These are phyloP conservation scores for Amazona guildingii DNA, from an alignment of 2,113 vertebrate species.

Conservation along the genomic window DNA sequence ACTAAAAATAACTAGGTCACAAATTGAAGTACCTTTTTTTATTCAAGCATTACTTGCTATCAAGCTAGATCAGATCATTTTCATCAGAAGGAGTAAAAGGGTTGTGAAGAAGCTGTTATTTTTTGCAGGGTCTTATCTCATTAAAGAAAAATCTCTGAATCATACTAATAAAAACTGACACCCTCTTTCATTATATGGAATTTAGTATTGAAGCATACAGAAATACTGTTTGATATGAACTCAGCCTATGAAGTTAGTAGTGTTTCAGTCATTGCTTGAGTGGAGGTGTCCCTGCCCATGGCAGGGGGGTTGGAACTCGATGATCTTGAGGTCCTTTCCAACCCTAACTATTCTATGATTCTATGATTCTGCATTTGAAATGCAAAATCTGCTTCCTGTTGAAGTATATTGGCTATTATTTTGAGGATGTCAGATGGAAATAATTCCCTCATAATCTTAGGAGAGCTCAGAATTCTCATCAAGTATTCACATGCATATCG, in stretches of 20 bases:
- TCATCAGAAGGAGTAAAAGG: neutral
- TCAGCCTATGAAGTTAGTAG: neutral
- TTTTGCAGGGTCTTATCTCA: neutral
- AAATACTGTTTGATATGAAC: neutral
- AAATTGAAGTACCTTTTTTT: neutral
- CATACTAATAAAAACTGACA: neutral
- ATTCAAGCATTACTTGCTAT: neutral
- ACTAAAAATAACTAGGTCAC: conserved; percentile 5
- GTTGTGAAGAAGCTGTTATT: neutral
- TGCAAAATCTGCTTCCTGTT: neutral
- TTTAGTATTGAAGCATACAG: neutral
- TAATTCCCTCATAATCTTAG: neutral
- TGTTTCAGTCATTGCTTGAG: neutral
- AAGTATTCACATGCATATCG: neutral
- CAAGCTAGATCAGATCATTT: neutral
- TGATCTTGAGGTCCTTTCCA: too few relatives aligned
- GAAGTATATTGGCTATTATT: conserved; percentile 4
- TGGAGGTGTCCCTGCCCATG: too few relatives aligned
- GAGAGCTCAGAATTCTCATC: neutral
- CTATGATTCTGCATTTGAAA: neutral
- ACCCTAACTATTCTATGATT: too few relatives aligned
- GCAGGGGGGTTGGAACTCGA: too few relatives aligned
- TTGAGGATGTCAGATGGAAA: neutral
- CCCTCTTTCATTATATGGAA: neutral
- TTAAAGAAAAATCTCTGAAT: neutral